Percentiles rank a stretch among this genome's conserved stretches.
These are phyloP conservation scores for Poliocrania exsul DNA, from an alignment of 2,797 vertebrate species.

Conservation along the genomic window DNA sequence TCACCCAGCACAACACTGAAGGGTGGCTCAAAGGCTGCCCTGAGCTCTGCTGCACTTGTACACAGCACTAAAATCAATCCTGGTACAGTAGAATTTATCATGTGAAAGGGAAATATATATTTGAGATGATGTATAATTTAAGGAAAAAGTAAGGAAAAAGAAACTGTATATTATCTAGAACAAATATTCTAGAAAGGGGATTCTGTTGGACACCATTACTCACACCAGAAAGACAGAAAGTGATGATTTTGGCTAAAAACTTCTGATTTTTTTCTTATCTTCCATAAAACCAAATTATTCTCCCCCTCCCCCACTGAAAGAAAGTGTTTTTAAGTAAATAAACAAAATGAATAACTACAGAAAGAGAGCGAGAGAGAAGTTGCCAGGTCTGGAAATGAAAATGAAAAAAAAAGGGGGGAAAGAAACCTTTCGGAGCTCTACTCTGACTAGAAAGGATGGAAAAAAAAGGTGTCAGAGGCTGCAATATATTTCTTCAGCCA, in stretches of 20 bases:
- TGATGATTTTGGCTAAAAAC: conserved; percentile 56
- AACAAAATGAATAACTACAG: conserved; percentile 60
- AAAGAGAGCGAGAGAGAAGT: conserved; percentile 50
- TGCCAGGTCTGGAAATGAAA: conserved; percentile 59
- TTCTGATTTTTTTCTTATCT: conserved; percentile 4
- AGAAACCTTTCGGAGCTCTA: conserved; percentile 37
- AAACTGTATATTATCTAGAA: conserved; percentile 74
- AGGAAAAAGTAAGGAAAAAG: conserved; percentile 60
- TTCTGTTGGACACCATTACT: conserved; percentile 67
- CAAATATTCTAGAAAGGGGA: conserved; percentile 66
- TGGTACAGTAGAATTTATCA: conserved; percentile 73
- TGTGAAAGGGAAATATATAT: conserved; percentile 73
- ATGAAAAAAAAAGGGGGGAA: neutral
- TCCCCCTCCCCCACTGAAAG: neutral
- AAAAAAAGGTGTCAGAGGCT: conserved; percentile 79
- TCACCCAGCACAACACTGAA: neutral
- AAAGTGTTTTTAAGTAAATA: conserved; percentile 68
- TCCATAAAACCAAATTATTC: neutral
- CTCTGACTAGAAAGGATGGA: conserved; percentile 63
- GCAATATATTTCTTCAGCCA: conserved; percentile 94
- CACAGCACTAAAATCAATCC: conserved; percentile 69
- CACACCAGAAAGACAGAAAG: conserved; percentile 66
- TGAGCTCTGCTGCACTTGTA: conserved; percentile 27
- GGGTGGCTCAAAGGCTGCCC: conserved; percentile 8
- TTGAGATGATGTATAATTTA: conserved; percentile 76